Evolutionary conservation across 1,140 invertebrate genomes (phyloP), one percentile per base, ranked within the genome.

Genomic region (Cotesia chilonis): DNA sequence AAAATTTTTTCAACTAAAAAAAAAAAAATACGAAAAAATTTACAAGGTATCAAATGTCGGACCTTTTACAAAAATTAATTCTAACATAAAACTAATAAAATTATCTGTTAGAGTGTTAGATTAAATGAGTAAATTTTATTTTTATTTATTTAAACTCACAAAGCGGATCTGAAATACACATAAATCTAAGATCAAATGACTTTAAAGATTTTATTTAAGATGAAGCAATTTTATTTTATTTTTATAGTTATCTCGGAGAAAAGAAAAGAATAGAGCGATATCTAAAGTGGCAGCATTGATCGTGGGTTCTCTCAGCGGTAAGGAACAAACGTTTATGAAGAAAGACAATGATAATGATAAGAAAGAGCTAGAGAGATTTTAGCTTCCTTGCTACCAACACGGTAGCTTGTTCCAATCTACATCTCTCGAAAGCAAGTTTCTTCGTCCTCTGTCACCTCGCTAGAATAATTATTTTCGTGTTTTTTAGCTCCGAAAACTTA

Each of bases 221-320:
- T 14, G 54, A 14, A 55, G 54, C 7, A 55, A 55, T 55, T 52
- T 66, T 20, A 55, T 55, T 52, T 66, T 20, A n/a, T 65, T 66
- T 28, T 66, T 52, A n/a, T 7, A 7, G 36, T 52, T 66, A 66
- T 66, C 64, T 66, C 5, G 7, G 3, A 38, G 6, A 0, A 17
- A 66, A 66, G 64, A 66, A 66, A 20, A 64, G 37, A 64, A 64
- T 64, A n/a, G 37, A 17, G 61, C 37, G 61, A 66, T 52, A 66
- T 66, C 64, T 66, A 51, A 66, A 66, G 64, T 66, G 47, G 38
- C 47, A 51, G 10, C 38, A 64, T 64, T 14, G 28, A 36, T 64
- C 14, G 61, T 64, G 36, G 6, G 36, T 36, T 35, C 28, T 9
- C 59, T 64, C 37, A 36, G 28, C 28, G 37, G 35, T 41, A 41